phyloP scores from a whole-genome alignment of 1,140 invertebrate genomes.

The Aphidius gifuensis region DNA sequence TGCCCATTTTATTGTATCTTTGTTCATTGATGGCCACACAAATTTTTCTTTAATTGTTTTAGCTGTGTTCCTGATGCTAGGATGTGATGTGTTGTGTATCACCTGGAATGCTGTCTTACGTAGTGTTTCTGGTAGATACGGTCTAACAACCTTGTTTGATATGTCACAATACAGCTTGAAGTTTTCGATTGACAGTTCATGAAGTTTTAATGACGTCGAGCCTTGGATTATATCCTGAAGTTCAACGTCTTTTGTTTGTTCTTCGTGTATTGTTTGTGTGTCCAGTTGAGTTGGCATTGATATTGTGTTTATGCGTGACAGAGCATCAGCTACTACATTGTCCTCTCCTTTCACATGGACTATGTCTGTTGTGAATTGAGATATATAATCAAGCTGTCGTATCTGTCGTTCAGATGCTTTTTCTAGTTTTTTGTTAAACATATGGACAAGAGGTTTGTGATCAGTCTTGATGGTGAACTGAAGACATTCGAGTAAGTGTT shows the following conservation, averaged over 20 bases:
- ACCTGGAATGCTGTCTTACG: conserved; percentile 21
- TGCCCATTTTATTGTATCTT: conserved; percentile 26
- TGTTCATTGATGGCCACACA: conserved; percentile 35
- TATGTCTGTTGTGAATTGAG: conserved; percentile 36
- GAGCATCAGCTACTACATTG: conserved; percentile 37
- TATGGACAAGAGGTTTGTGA: too few species aligned
- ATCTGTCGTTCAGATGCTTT: conserved; percentile 22
- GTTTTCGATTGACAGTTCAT: conserved; percentile 20
- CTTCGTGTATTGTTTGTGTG: too few species aligned
- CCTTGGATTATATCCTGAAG: conserved; percentile 21
- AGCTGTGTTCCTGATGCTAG: conserved; percentile 26
- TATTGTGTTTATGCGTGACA: conserved; percentile 29
- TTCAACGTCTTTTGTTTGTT: conserved; percentile 28
- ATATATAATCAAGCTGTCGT: conserved; percentile 32
- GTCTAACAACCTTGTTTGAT: conserved; percentile 24
- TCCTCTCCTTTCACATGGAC: conserved; percentile 30
- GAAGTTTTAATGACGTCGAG: conserved; percentile 14
- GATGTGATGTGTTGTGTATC: conserved; percentile 31
- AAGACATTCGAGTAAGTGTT: too few species aligned
- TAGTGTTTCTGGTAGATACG: conserved; percentile 29
- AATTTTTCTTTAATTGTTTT: conserved; percentile 29
- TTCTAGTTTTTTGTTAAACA: too few species aligned
- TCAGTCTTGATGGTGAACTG: too few species aligned
- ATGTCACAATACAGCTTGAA: conserved; percentile 21
- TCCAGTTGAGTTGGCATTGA: conserved; percentile 25